Base-by-base conservation (phyloP, 2,113 vertebrate genomes). In the Serinus canaria region DNA sequence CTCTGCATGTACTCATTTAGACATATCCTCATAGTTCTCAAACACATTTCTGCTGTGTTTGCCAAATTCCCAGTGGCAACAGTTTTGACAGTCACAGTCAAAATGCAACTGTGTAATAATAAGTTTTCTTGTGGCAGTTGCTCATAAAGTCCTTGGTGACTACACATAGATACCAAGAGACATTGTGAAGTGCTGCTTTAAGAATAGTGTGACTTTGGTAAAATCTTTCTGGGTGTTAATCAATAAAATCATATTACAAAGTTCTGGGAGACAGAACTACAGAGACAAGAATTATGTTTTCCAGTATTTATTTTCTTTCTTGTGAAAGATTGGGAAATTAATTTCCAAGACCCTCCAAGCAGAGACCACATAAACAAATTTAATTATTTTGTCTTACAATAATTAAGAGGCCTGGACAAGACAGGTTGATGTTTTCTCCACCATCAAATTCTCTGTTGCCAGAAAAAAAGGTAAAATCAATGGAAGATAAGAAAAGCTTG, bases 61-160 rank as follows among this genome's bases (percentile, higher is more conserved):
- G 86, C 86, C 92, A 94, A 89, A 90, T 89, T 94, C 76, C 68
- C 80, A 63, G 27, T 78, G 83, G 90, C 0, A 5, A 83, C 35
- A 64, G 76, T 86, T 97, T 95, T 95, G 92, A 95, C 92, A 95
- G 52, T 37, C 56, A 41, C 60, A 89, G 64, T 95, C 89, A 96
- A 95, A 97, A 96, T 93, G 82, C 31, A 78, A 84, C 83, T 78
- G 52, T 83, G 73, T 78, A 90, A 88, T 90, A 94, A 70, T 88
- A 72, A 67, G 19, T 91, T 82, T 83, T 91, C n/a, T 37, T 76
- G 53, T 76, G 66, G 66, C 76, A 93, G n/a, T 50, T 88, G n/a
- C 46, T 90, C 27, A 67, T 83, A 11, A 93, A 90, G 50, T 86
- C 88, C 75, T 93, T 79, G 28, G 41, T 94, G 79, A 49, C 18